phyloP scores from a whole-genome alignment of 1,140 invertebrate genomes.

The Dryas iulia region DNA sequence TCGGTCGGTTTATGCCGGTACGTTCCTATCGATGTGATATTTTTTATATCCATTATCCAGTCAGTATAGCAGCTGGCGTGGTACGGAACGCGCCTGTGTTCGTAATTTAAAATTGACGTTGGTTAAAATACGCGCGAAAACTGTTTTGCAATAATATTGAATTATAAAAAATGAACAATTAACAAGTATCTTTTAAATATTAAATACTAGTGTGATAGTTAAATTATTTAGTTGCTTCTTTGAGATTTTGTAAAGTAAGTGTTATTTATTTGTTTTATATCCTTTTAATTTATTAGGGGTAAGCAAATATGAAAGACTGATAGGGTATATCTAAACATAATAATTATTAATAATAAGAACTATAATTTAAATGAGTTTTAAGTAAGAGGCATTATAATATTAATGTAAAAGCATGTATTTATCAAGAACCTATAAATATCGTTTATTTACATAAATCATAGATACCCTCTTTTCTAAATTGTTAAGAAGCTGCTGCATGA shows the following conservation, averaged over 20 bases:
- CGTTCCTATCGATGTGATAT: conserved; percentile 59
- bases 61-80: conserved; percentile 61
- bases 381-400: too few species aligned
- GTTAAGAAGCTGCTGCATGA: too few species aligned
- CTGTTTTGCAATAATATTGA: not conserved
- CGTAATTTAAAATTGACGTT: conserved; percentile 41
- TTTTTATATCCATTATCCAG: conserved; percentile 48
- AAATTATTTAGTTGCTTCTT: not conserved
- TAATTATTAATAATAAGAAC: too few species aligned
- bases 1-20: conserved; percentile 66
- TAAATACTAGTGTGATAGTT: not conserved
- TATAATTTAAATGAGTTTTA: too few species aligned
- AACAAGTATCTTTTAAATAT: not conserved
- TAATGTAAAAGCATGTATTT: too few species aligned
- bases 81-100: conserved; percentile 45
- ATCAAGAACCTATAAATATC: too few species aligned
- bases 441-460: too few species aligned
- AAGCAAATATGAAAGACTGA: too few species aligned
- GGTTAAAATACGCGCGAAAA: conserved; percentile 28
- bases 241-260: not conserved
- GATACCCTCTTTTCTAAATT: too few species aligned
- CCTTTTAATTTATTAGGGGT: not conserved
- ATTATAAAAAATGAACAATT: not conserved
- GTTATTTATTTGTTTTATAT: not conserved
- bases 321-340: too few species aligned